Evolutionary conservation across 2,888 invertebrate species (phyloP).

Genomic region (Periphyllus acericola): DNA sequence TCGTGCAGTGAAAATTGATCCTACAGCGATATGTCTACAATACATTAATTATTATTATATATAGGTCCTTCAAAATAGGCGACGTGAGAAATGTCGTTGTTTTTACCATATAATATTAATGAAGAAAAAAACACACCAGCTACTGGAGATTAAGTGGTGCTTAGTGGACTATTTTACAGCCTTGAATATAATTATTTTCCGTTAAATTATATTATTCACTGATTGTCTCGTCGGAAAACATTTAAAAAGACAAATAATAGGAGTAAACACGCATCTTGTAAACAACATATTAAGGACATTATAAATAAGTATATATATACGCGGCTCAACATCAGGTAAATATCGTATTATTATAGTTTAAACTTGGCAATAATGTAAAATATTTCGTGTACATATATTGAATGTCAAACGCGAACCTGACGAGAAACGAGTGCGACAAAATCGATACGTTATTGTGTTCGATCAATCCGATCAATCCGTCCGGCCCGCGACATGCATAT

Average conservation of each 20-base stretch:
- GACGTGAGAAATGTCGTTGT: neutral
- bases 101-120: neutral
- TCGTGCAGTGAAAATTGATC: neutral
- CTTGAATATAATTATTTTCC: neutral
- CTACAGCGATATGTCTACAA: neutral
- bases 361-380: no score
- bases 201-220: neutral
- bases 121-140: neutral
- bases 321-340: no score
- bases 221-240: neutral
- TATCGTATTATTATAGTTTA: no score
- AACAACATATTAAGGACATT: neutral
- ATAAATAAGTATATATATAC: no score
- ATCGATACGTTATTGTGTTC: no score
- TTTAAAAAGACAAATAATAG: neutral
- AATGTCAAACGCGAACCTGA: no score
- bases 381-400: no score
- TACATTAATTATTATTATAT: neutral
- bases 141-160: neutral
- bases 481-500: no score
- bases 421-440: no score
- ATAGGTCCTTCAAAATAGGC: neutral
- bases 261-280: neutral
- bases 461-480: no score
- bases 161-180: neutral